Evolutionary conservation across 2,888 invertebrate species (phyloP).

Genomic region (Glaucopsyche alexis): DNA sequence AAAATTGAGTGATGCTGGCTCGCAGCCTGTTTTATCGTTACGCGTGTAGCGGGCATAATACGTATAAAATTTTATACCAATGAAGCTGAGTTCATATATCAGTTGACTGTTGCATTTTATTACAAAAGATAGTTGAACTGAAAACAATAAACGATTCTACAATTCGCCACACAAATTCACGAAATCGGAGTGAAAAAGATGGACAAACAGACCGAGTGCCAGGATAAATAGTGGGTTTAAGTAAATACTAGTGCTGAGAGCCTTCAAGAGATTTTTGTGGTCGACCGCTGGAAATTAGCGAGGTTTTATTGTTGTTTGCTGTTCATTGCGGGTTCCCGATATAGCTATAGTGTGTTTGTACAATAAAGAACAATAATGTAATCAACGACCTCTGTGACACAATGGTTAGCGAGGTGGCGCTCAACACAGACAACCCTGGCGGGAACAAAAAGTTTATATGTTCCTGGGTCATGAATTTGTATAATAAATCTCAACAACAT

Average conservation of each 20-base stretch:
- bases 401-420: no score
- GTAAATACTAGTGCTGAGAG: conserved; percentile 1
- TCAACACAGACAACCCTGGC: no score
- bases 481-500: no score
- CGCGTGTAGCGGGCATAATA: no score
- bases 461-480: no score
- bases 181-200: not conserved
- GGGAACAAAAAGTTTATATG: no score
- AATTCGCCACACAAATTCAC: not conserved
- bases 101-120: no score
- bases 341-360: not conserved
- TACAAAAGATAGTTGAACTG: not conserved
- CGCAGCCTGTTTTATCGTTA: no score
- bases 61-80: no score
- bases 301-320: not conserved
- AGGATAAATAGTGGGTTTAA: not conserved
- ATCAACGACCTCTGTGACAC: no score
- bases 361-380: not conserved
- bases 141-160: not conserved
- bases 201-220: not conserved
- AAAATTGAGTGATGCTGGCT: no score
- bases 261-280: conserved; percentile 3
- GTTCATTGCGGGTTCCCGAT: not conserved
- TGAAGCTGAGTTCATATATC: no score
- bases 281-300: not conserved